phyloP scores from a whole-genome alignment of 2,888 invertebrate species.

The Mechanitis mazaeus region DNA sequence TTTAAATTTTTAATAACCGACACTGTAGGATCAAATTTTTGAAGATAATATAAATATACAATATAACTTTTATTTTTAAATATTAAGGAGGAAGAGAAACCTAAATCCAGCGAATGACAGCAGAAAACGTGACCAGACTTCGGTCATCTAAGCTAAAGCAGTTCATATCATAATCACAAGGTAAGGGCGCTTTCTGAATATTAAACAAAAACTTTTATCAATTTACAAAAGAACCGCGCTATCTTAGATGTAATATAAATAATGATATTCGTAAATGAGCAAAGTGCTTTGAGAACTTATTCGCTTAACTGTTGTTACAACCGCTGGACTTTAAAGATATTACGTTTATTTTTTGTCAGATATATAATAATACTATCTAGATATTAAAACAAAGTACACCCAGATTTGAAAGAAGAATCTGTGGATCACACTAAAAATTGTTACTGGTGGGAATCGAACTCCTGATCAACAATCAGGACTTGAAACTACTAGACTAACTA shows the following conservation, averaged over 20 bases:
- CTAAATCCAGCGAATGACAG: conserved; percentile 55
- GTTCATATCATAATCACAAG: conserved; percentile 58
- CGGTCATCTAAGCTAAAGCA: conserved; percentile 37
- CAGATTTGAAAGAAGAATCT: too few species aligned
- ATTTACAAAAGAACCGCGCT: conserved; percentile 24
- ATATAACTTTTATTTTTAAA: background rate
- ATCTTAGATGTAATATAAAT: conserved; percentile 18
- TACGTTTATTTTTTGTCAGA: too few species aligned
- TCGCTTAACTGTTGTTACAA: background rate
- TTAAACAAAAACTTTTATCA: conserved; percentile 42
- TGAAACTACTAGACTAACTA: too few species aligned
- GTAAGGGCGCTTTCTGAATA: conserved; percentile 53
- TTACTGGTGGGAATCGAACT: too few species aligned
- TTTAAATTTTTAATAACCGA: too few species aligned
- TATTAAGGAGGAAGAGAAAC: conserved; percentile 23
- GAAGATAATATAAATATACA: background rate
- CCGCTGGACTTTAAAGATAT: too few species aligned
- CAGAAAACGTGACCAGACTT: conserved; percentile 55
- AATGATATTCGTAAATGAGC: conserved; percentile 10
- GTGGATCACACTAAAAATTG: too few species aligned
- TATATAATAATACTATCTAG: too few species aligned
- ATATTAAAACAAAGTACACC: too few species aligned
- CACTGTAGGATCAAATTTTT: too few species aligned
- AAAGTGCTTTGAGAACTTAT: conserved; percentile 1
- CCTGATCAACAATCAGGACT: too few species aligned